These are phyloP conservation scores for Halocynthia roretzi DNA, from an alignment of 23 tunicate genomes.

Conservation along the genomic window DNA sequence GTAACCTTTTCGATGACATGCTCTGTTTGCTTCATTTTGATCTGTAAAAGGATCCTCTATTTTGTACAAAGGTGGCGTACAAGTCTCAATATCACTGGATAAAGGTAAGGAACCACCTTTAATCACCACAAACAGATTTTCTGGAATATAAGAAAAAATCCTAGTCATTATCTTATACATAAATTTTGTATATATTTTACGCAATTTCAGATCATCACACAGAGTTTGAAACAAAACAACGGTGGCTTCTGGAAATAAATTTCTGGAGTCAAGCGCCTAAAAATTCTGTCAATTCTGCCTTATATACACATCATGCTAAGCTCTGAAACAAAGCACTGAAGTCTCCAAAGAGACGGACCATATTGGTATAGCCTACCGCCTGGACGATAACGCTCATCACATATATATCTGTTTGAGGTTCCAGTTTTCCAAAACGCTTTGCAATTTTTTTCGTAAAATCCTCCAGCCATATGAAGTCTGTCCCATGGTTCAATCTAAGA, in stretches of 20 bases:
- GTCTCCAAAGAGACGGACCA: too few species aligned
- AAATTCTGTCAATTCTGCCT: too few species aligned
- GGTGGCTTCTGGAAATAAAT: too few species aligned
- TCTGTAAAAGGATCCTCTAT: constrained; percentile 7
- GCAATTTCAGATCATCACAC: background rate
- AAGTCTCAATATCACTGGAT: background rate
- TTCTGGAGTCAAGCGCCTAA: too few species aligned
- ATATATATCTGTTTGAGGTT: constrained; percentile 30
- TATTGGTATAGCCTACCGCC: constrained; percentile 27
- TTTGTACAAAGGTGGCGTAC: constrained; percentile 13
- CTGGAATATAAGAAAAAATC: constrained; percentile 14
- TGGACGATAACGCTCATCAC: constrained; percentile 76
- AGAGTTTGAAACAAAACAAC: background rate
- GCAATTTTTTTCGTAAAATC: constrained; percentile 31
- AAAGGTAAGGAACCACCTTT: constrained; percentile 18
- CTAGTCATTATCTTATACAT: background rate
- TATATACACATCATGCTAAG: background rate
- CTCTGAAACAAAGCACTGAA: too few species aligned
- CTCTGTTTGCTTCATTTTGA: constrained; percentile 10
- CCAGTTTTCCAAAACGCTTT: constrained; percentile 49
- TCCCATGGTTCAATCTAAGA: constrained; percentile 62
- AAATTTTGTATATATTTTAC: background rate
- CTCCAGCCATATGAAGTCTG: constrained; percentile 46
- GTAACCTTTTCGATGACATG: constrained; percentile 10
- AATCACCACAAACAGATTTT: constrained; percentile 46